These are phyloP conservation scores for Rotaria magnacalcarata DNA, from an alignment of 2,888 invertebrate genomes.

Conservation along the genomic window DNA sequence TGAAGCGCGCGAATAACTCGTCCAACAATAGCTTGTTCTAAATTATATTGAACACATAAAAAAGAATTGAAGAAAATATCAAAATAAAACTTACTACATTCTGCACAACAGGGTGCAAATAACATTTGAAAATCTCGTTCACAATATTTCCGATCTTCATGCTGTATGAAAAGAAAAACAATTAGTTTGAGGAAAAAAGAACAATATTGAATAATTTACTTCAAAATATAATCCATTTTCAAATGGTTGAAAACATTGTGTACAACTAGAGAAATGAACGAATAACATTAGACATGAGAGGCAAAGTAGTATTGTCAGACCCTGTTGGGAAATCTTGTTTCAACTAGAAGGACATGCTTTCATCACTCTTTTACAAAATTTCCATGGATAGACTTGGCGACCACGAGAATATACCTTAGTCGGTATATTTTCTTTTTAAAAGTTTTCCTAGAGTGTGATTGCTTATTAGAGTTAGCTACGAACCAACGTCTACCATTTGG, in stretches of 20 bases:
- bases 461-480: no score
- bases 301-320: no score
- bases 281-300: background rate
- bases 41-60: slow-evolving; percentile 61
- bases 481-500: no score
- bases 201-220: slow-evolving; percentile 50
- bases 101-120: slow-evolving; percentile 79
- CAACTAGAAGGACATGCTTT: no score
- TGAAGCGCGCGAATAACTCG: slow-evolving; percentile 99
- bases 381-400: no score
- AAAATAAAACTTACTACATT: slow-evolving; percentile 69
- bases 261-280: slow-evolving; percentile 67
- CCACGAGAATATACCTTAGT: no score
- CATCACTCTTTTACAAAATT: no score
- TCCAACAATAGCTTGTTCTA: slow-evolving; percentile 75
- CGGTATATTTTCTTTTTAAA: no score
- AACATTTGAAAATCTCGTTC: slow-evolving; percentile 96
- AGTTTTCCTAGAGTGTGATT: no score
- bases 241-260: slow-evolving; percentile 95
- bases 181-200: background rate
- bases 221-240: slow-evolving; percentile 96
- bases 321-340: no score
- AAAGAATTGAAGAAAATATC: background rate
- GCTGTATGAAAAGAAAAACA: slow-evolving; percentile 59
- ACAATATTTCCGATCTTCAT: slow-evolving; percentile 96